These are phyloP conservation scores for Magallana nippona DNA, from an alignment of 2,888 invertebrate species.

Conservation along the genomic window DNA sequence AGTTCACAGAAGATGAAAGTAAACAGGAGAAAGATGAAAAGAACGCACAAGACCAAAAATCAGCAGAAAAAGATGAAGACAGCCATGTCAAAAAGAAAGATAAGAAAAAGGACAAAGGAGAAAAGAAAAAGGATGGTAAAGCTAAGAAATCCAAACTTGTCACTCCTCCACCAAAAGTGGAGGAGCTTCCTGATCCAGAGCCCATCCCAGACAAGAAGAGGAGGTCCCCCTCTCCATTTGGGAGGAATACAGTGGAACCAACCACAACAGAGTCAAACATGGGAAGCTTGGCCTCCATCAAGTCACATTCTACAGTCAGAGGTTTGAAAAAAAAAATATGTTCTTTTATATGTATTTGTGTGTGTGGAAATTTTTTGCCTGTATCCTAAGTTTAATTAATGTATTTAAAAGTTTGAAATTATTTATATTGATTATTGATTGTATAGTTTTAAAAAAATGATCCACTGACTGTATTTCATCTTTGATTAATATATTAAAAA, in stretches of 20 bases:
- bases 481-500: too few species aligned
- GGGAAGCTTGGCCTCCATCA: slow-evolving; percentile 66
- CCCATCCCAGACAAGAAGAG: slow-evolving; percentile 34
- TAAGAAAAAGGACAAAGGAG: slow-evolving; percentile 43
- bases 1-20: slow-evolving; percentile 50
- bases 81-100: slow-evolving; percentile 42
- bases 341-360: not conserved
- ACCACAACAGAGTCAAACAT: slow-evolving; percentile 42
- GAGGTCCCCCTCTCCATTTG: slow-evolving; percentile 55
- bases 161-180: slow-evolving; percentile 29
- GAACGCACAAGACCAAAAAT: slow-evolving; percentile 3
- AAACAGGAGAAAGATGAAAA: slow-evolving; percentile 45
- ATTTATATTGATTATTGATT: too few species aligned
- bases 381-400: too few species aligned
- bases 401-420: not conserved
- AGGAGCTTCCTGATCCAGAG: slow-evolving; percentile 34
- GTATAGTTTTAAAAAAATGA: not conserved
- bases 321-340: slow-evolving; percentile 19
- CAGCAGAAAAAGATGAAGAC: slow-evolving; percentile 25
- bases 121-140: slow-evolving; percentile 38
- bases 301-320: slow-evolving; percentile 58
- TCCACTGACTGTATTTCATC: not conserved
- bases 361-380: not conserved
- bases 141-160: slow-evolving; percentile 21
- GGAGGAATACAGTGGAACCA: slow-evolving; percentile 59